Base-by-base conservation (phyloP, 2,888 invertebrate genomes). In the Nomada ferruginata region DNA sequence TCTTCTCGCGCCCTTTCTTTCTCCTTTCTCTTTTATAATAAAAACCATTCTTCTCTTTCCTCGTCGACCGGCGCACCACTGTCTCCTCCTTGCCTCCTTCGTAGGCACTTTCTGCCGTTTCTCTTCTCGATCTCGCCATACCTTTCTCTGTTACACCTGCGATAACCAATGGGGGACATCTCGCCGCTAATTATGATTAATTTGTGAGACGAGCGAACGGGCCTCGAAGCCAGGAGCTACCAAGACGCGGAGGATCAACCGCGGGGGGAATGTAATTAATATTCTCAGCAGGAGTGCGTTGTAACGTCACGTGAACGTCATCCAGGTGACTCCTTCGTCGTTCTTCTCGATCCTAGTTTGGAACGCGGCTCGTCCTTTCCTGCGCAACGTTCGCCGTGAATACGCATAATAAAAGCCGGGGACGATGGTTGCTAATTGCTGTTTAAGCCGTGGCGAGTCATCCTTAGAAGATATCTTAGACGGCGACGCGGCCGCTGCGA, bases 131-230 rank as follows among this genome's bases (percentile, higher is more conserved):
- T n/a, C 29, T 52, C 47, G 29, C 50, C 9, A 2, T 20, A 20
- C 66, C 5, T 2, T 2, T 55, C 50, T 23, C 47, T 42, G 59
- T 52, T 42, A 47, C 59, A 36, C 44, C 29, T 55, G 64, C 47
- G 66, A 76, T 74, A 82, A 85, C 85, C 83, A 90, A 87, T 85
- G 89, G 87, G 89, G 89, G 90, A 90, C 91, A 89, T 85, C 89
- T 90, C 86, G 87, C 87, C 87, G 89, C 90, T 92, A 92, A 92
- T 92, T 91, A 91, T 92, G 92, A 92, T 92, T 92, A 92, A 92
- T 91, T 91, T 87, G 88, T 74, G 88, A 88, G 87, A 84, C 76
- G 85, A 85, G 80, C 83, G 84, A 80, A 84, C 83, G 87, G 82
- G 68, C 79, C 84, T 84, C 86, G 84, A 85, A 87, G 86, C 79